phyloP scores from a whole-genome alignment of 2,797 vertebrate genomes.

The Manis crassicaudata region DNA sequence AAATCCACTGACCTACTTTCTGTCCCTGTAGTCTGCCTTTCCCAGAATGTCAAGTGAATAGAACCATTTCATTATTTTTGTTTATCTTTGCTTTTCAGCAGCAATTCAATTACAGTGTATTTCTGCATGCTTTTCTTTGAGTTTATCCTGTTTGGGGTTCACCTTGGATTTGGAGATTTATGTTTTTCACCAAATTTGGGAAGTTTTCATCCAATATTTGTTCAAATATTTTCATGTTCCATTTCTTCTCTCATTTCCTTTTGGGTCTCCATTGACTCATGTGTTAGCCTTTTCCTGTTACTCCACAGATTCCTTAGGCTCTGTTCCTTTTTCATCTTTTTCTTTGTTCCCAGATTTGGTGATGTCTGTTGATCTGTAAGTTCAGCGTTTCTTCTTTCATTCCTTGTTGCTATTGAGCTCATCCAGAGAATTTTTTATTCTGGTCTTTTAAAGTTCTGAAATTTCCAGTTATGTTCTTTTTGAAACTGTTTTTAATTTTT shows the following conservation, averaged over 20 bases:
- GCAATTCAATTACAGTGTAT: neutral
- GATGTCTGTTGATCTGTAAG: neutral
- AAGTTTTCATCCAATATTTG: neutral
- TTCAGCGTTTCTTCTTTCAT: constrained; percentile 5
- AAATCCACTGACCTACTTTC: neutral
- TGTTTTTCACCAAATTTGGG: neutral
- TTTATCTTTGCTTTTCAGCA: neutral
- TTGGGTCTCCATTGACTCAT: neutral
- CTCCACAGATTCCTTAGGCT: neutral
- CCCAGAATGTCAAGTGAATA: neutral
- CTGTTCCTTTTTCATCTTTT: neutral
- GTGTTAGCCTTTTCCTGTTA: neutral
- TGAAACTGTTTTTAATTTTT: neutral
- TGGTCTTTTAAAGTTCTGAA: neutral
- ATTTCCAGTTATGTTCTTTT: neutral
- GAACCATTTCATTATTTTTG: neutral
- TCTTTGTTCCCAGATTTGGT: neutral
- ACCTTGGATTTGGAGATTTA: neutral
- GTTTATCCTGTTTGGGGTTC: neutral
- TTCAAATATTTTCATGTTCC: neutral
- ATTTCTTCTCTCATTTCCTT: neutral
- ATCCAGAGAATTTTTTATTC: neutral
- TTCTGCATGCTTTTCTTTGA: neutral
- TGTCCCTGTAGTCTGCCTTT: neutral
- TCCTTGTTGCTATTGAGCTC: neutral